Evolutionary conservation across 2,797 vertebrate species (phyloP).

Genomic region (Chelidonichthys spinosus): DNA sequence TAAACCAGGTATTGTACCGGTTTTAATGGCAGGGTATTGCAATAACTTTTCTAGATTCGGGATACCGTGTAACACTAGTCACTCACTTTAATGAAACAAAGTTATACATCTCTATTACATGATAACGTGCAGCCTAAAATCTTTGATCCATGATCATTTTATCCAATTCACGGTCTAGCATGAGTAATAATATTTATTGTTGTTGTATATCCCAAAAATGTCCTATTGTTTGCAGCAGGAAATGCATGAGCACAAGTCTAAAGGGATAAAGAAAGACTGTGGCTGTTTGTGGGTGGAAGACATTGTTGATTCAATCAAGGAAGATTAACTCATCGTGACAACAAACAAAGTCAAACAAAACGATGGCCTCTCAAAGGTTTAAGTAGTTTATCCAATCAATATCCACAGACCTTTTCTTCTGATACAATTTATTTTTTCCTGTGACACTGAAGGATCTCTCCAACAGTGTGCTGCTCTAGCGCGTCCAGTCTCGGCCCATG

Average conservation of each 20-base stretch:
- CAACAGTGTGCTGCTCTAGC: neutral
- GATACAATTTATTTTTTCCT: neutral
- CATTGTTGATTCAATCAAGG: conserved; percentile 11
- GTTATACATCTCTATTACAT: neutral
- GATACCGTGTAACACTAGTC: too few relatives aligned
- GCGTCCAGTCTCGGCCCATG: too few relatives aligned
- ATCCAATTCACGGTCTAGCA: neutral
- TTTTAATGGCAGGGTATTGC: too few relatives aligned
- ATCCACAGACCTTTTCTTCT: conserved; percentile 34
- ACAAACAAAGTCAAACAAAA: conserved; percentile 13
- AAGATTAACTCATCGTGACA: conserved; percentile 22
- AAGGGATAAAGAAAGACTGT: neutral
- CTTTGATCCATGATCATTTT: neutral
- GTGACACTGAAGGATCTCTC: conserved; percentile 1
- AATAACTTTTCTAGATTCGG: too few relatives aligned
- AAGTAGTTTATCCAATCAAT: conserved; percentile 36
- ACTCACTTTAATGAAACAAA: neutral
- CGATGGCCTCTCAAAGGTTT: conserved; percentile 14
- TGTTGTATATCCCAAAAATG: neutral
- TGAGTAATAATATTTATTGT: neutral
- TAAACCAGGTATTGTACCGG: too few relatives aligned
- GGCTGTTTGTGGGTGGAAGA: neutral
- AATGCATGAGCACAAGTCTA: neutral
- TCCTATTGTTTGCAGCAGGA: neutral
- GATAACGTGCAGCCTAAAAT: neutral